phyloP scores from a whole-genome alignment of 2,113 vertebrate genomes.

The Promerops cafer region DNA sequence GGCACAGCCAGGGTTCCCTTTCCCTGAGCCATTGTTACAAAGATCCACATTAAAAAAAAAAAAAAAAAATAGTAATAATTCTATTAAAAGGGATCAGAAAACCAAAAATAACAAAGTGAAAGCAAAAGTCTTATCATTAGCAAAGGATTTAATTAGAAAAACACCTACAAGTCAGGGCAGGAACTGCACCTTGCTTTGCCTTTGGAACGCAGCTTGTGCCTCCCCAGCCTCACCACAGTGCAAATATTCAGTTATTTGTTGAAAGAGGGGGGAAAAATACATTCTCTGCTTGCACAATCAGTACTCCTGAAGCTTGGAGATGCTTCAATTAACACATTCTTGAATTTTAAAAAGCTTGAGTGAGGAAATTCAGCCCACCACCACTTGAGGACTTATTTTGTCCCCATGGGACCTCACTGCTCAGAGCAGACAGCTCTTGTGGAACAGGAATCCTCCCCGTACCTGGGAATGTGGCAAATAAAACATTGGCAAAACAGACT shows the following conservation, averaged over 20 bases:
- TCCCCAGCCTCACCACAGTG: not conserved
- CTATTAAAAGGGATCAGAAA: not conserved
- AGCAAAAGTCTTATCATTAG: conserved; percentile 10
- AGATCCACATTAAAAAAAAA: not conserved
- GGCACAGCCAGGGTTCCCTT: not conserved
- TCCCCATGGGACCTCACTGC: not conserved
- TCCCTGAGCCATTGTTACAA: not conserved
- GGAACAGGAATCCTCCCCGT: not conserved
- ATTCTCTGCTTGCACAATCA: not conserved
- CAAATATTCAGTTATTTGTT: conserved; percentile 21
- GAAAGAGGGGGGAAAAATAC: not conserved
- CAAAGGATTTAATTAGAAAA: conserved; percentile 32
- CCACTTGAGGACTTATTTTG: not conserved
- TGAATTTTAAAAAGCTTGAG: not conserved
- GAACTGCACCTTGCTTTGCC: not conserved
- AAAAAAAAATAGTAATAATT: not conserved
- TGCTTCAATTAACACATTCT: not conserved
- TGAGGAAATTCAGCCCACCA: not conserved
- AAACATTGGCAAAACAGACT: not conserved
- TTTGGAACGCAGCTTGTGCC: not conserved
- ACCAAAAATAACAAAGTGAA: not conserved
- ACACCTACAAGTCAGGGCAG: conserved; percentile 29
- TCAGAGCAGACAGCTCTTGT: not conserved
- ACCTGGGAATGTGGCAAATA: not conserved
- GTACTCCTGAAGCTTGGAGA: not conserved